Conservation (phyloP, 1,140 invertebrate species). For the Hestina assimilis region DNA sequence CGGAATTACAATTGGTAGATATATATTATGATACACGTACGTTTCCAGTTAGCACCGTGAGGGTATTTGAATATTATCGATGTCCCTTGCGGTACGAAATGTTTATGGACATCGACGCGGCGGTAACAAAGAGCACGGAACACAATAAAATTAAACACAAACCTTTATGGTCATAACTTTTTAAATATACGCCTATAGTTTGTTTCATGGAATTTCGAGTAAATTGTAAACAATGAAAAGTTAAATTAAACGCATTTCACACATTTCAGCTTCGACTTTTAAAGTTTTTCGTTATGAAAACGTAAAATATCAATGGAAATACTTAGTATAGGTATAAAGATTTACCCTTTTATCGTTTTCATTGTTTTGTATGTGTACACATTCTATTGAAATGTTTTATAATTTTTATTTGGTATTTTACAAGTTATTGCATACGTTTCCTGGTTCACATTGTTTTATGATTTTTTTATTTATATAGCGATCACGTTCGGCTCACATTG, state of each 20-base stretch:
- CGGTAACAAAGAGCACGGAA: slow-evolving; percentile 27
- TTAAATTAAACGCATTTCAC: not conserved
- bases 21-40: slow-evolving; percentile 64
- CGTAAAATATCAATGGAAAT: no score
- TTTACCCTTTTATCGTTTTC: no score
- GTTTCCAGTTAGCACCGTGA: slow-evolving; percentile 68
- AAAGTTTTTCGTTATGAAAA: no score
- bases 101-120: slow-evolving; percentile 30
- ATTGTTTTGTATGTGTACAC: slow-evolving; percentile 23
- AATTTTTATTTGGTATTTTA: slow-evolving; percentile 2
- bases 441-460: slow-evolving; percentile 55
- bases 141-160: slow-evolving; percentile 27
- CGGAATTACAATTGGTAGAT: slow-evolving; percentile 64
- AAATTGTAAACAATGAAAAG: no score
- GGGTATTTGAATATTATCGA: slow-evolving; percentile 58
- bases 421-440: slow-evolving; percentile 44
- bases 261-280: no score
- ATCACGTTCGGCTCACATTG: slow-evolving; percentile 61
- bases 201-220: not conserved
- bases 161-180: slow-evolving; percentile 23
- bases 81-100: slow-evolving; percentile 33
- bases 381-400: slow-evolving; percentile 18
- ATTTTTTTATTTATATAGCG: slow-evolving; percentile 63
- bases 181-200: slow-evolving; percentile 1
- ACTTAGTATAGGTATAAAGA: no score